A percentile compares a stretch with the other conserved stretches of the same genome.
Conservation (phyloP, 2,888 invertebrate species). For the Parochlus steinenii region DNA sequence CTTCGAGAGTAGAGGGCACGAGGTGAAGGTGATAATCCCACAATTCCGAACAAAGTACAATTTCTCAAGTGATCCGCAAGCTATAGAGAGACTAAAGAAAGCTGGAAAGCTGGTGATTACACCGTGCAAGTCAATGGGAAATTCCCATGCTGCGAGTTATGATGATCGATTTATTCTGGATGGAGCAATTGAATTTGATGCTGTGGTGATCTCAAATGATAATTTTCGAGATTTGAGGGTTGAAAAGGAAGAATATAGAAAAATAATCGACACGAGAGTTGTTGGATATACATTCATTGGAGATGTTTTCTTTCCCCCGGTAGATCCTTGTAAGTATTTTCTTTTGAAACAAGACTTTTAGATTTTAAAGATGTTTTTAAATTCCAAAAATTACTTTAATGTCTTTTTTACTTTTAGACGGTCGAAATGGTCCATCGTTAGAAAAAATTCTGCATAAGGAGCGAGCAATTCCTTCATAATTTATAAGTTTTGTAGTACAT, state of each 20-base stretch:
- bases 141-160: too few relatives aligned
- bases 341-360: too few relatives aligned
- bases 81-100: neutral
- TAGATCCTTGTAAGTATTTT: too few relatives aligned
- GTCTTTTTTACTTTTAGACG: too few relatives aligned
- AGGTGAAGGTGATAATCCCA: slow-evolving; percentile 10
- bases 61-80: slow-evolving; percentile 3
- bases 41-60: slow-evolving; percentile 3
- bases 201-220: slow-evolving; percentile 8
- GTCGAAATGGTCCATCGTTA: too few relatives aligned
- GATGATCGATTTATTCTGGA: slow-evolving; percentile 9
- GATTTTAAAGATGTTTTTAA: too few relatives aligned
- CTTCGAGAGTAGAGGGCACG: slow-evolving; percentile 1
- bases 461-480: too few relatives aligned
- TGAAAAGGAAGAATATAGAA: slow-evolving; percentile 68
- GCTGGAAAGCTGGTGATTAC: neutral
- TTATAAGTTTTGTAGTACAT: too few relatives aligned
- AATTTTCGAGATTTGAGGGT: slow-evolving; percentile 50
- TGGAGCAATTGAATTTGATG: neutral
- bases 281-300: slow-evolving; percentile 96
- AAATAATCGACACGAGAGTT: slow-evolving; percentile 80
- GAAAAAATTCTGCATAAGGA: too few relatives aligned
- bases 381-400: too few relatives aligned
- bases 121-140: slow-evolving; percentile 2
- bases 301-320: slow-evolving; percentile 91